Evolutionary conservation across 2,113 vertebrate genomes (phyloP).

Genomic region (Megaleporinus macrocephalus): DNA sequence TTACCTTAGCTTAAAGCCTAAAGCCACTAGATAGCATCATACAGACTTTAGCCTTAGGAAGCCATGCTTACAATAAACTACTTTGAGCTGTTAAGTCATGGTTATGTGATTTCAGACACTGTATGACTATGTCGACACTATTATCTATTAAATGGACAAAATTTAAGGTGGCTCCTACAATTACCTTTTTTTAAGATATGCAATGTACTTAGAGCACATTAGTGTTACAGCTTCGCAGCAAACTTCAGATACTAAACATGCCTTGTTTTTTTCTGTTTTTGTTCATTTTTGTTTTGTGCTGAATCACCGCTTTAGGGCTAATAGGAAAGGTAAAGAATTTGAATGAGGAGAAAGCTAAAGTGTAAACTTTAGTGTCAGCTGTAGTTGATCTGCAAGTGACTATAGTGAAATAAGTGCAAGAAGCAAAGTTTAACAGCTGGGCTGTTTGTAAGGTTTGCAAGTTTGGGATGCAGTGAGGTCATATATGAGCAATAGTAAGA

Average conservation of each 20-base stretch:
- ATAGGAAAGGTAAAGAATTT: not conserved
- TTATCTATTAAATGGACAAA: too few relatives aligned
- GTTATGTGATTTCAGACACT: too few relatives aligned
- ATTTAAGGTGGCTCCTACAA: not conserved
- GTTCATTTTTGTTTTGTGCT: not conserved
- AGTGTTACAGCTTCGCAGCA: not conserved
- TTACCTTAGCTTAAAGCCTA: not conserved
- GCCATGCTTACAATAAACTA: too few relatives aligned
- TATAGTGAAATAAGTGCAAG: not conserved
- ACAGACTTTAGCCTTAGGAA: too few relatives aligned
- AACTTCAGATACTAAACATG: not conserved
- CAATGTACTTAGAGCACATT: not conserved
- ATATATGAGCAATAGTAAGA: slow-evolving; percentile 19
- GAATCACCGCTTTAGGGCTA: not conserved
- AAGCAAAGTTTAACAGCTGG: not conserved
- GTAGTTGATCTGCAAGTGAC: not conserved
- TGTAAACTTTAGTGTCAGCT: not conserved
- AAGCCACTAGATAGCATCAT: too few relatives aligned
- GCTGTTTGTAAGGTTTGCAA: not conserved
- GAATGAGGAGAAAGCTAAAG: not conserved
- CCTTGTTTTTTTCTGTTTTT: not conserved
- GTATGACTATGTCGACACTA: too few relatives aligned
- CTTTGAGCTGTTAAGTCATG: too few relatives aligned
- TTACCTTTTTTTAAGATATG: not conserved
- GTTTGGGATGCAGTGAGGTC: slow-evolving; percentile 1